Evolutionary conservation across 2,797 vertebrate genomes (phyloP).

Genomic region (Austrolebias charrua): DNA sequence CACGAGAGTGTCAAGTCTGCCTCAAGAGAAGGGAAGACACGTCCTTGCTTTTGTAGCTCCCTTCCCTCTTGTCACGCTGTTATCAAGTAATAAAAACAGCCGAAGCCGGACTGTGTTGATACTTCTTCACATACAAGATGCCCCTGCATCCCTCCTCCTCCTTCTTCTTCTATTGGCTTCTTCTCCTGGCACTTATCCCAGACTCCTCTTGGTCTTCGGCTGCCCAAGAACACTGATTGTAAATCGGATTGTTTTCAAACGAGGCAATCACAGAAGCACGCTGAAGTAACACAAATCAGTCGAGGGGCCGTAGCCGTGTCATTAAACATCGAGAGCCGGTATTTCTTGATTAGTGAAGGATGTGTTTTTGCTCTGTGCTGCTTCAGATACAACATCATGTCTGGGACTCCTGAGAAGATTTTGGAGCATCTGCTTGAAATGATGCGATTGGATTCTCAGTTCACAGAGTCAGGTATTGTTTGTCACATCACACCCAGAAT

Average conservation of each 20-base stretch:
- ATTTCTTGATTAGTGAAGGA: slow-evolving; percentile 67
- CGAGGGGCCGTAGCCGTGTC: slow-evolving; percentile 44
- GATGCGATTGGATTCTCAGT: slow-evolving; percentile 90
- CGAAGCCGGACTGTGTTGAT: slow-evolving; percentile 45
- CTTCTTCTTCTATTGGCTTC: slow-evolving; percentile 15
- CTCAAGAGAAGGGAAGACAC: slow-evolving; percentile 47
- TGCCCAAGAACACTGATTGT: slow-evolving; percentile 59
- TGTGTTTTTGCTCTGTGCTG: slow-evolving; percentile 48
- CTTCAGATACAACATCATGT: slow-evolving; percentile 97
- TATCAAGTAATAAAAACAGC: slow-evolving; percentile 62
- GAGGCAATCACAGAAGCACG: slow-evolving; percentile 63
- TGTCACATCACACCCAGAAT: slow-evolving; percentile 9
- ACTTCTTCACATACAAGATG: slow-evolving; percentile 45
- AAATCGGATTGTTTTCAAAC: slow-evolving; percentile 68
- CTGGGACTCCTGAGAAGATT: slow-evolving; percentile 98
- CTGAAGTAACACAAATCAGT: slow-evolving; percentile 55
- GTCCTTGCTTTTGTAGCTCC: slow-evolving; percentile 27
- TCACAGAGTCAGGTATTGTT: slow-evolving; percentile 85
- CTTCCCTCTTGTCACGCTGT: slow-evolving; percentile 43
- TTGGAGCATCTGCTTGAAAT: slow-evolving; percentile 98
- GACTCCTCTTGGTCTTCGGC: slow-evolving; percentile 54
- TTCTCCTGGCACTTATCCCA: slow-evolving; percentile 46
- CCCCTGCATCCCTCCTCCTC: slow-evolving; percentile 27
- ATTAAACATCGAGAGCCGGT: slow-evolving; percentile 52
- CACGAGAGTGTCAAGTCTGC: slow-evolving; percentile 59